These are phyloP conservation scores for Bubalus kerabau DNA, from an alignment of 2,113 vertebrate genomes.

Conservation along the genomic window DNA sequence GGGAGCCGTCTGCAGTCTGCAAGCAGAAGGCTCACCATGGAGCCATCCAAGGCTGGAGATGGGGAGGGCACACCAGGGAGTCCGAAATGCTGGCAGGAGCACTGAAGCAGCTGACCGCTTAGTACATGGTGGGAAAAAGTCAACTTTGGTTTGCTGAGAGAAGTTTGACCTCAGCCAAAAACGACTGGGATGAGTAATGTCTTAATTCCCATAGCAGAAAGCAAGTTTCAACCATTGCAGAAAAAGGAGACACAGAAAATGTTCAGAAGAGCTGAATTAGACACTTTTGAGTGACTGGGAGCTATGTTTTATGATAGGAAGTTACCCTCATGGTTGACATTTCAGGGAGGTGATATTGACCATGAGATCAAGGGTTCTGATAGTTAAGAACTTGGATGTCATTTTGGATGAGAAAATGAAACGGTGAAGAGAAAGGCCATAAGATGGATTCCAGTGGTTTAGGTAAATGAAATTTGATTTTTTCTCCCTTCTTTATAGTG, in stretches of 20 bases:
- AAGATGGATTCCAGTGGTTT: neutral
- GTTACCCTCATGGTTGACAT: fast-evolving
- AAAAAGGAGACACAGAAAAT: neutral
- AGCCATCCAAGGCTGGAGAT: neutral
- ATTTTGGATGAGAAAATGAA: neutral
- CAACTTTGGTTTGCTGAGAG: neutral
- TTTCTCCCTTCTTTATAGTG: neutral
- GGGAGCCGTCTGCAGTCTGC: neutral
- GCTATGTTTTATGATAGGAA: neutral
- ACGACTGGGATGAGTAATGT: neutral
- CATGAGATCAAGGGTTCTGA: neutral
- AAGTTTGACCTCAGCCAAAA: neutral
- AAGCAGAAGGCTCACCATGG: neutral
- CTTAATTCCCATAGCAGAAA: neutral
- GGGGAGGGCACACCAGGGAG: neutral
- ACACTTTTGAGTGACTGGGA: neutral
- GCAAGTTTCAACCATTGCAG: neutral
- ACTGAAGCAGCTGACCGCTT: neutral
- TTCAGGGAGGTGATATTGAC: no score
- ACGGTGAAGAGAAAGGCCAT: neutral
- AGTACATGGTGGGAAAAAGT: neutral
- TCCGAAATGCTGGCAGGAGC: neutral
- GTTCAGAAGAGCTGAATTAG: neutral
- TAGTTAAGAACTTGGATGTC: neutral
- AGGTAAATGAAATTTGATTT: neutral